A percentile compares a stretch with the other conserved stretches of the same genome.
These are phyloP conservation scores for Bactericera cockerelli DNA, from an alignment of 1,140 invertebrate genomes.

Conservation along the genomic window DNA sequence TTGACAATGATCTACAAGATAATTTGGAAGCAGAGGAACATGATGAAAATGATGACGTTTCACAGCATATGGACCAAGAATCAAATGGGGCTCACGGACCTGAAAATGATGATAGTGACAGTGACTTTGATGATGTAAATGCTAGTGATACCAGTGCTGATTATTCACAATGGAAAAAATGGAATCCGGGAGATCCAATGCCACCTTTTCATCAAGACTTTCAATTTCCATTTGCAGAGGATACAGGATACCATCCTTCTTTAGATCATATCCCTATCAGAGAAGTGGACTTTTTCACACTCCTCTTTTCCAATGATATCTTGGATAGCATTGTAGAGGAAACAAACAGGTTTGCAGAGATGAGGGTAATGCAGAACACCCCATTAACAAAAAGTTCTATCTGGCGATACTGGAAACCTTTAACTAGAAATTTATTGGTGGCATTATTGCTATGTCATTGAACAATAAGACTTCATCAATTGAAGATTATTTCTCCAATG, in stretches of 20 bases:
- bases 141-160: no score
- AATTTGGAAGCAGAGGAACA: no score
- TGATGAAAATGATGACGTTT: no score
- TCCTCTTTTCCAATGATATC: neutral
- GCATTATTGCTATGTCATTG: neutral
- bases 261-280: neutral
- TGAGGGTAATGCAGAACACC: neutral
- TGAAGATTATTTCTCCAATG: constrained; percentile 12
- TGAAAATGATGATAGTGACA: no score
- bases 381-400: neutral
- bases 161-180: no score
- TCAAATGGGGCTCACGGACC: no score
- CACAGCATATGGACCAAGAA: no score
- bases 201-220: no score
- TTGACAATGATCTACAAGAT: no score
- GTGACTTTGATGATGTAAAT: no score
- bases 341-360: neutral
- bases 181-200: no score
- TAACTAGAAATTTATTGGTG: neutral
- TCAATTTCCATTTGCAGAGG: no score
- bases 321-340: neutral
- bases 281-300: neutral
- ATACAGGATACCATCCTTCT: neutral
- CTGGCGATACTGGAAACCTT: neutral
- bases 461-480: neutral